Evolutionary conservation across 2,888 invertebrate genomes (phyloP).

Genomic region (Schizaphis graminum): DNA sequence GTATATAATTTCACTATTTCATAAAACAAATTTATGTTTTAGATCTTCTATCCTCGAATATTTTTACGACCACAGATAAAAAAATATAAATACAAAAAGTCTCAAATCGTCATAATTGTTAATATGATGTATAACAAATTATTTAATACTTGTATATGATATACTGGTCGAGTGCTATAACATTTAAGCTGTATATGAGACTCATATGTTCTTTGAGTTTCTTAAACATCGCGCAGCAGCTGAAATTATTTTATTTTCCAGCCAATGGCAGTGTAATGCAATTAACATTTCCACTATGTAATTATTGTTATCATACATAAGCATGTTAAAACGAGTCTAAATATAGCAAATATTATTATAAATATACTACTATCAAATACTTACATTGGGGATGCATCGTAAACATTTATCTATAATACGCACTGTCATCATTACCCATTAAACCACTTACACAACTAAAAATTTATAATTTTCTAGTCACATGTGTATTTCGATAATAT

Average conservation of each 20-base stretch:
- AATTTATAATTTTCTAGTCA: background rate
- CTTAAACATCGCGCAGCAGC: background rate
- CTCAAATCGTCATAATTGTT: background rate
- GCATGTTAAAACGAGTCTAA: background rate
- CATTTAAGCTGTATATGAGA: background rate
- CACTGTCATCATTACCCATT: background rate
- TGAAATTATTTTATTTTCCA: background rate
- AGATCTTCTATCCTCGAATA: background rate
- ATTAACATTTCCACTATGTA: slow-evolving; percentile 27
- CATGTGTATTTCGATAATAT: background rate
- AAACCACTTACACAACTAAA: background rate
- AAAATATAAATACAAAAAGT: background rate
- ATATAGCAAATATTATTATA: background rate
- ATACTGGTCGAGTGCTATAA: background rate
- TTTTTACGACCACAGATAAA: background rate
- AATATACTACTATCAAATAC: background rate
- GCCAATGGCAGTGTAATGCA: background rate
- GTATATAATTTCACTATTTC: background rate
- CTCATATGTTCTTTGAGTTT: background rate
- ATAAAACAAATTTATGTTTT: background rate
- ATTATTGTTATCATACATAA: background rate
- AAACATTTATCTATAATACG: background rate
- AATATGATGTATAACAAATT: background rate
- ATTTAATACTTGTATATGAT: background rate
- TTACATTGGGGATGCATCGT: background rate